Base-by-base conservation (phyloP, 2,113 vertebrate genomes). In the Circaetus gallicus region DNA sequence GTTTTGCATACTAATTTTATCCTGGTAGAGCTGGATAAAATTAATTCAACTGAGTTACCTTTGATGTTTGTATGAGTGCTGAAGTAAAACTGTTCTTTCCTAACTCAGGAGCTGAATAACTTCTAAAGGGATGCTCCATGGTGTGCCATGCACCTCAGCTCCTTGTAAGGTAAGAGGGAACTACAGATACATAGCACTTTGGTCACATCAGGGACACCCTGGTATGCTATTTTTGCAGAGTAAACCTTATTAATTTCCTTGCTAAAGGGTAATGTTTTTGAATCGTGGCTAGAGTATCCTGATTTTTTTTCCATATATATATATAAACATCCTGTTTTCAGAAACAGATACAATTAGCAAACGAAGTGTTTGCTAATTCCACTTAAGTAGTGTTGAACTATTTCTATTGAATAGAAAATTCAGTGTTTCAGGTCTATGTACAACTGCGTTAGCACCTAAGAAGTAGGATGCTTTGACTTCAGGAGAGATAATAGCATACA, bases 181-280 rank as follows among this genome's bases (percentile, higher is more conserved):
- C 55, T 45, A 22, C n/a, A 43, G 20, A 12, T 38, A 22, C 0
- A 0, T 6, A 28, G 38, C 13, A 25, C 22, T 53, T 73, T 28
- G 20, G 45, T 52, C 67, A 32, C 26, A 63, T 21, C 31, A 70
- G 24, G 22, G 24, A 53, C 16, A 47, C 5, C 7, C 6, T 62
- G 25, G 2, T 26, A 31, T 0, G 3, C n/a, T 43, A 20, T 53
- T 53, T 20, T 20, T 38, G 16, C 13, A 28, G 16, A 61, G 3
- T 70, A 88, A 43, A 42, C 10, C 4, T 77, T 88, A 11, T 61
- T 74, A 49, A 26, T 78, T 73, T 85, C 7, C 25, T 86, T 50
- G 12, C 47, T 36, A 40, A 28, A 31, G 9, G 5, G 3, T 52
- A 78, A 22, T 12, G 8, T 19, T 78, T 86, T 67, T 70, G 3